Evolutionary conservation across 2,888 invertebrate genomes (phyloP), one percentile per base, ranked within the genome.

Genomic region (Tubulanus polymorphus): DNA sequence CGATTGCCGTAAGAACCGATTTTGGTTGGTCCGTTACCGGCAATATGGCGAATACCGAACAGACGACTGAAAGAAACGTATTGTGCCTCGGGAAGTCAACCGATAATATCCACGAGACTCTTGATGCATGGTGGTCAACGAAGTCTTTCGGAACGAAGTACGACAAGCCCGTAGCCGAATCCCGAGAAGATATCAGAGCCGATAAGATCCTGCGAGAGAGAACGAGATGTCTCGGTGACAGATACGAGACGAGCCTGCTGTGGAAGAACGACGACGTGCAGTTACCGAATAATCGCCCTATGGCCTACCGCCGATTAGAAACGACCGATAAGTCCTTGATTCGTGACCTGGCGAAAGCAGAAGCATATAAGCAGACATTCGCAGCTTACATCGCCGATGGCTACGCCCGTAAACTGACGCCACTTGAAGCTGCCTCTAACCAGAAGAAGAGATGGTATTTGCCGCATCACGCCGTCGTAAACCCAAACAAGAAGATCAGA

Each of bases 401-500:
- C 12, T 61, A 59, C 41, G 41, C 63, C 20, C 3, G 46, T n/a
- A 57, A 60, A 28, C 18, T 63, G 5, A 10, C 23, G 8, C 1
- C 18, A 15, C n/a, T 28, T 2, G 55, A 55, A 6, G 37, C 12
- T 1, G 27, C 52, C n/a, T 10, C 2, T 15, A 20, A 18, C n/a
- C 35, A 32, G 15, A 3, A 8, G n/a, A 29, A 20, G 2, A 32
- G 32, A 37, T 64, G 63, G 64, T 60, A 52, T 51, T 41, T 63
- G n/a, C 64, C 61, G 23, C 60, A 64, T 49, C 59, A 62, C 50
- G 54, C 62, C 12, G 56, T 63, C 15, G 46, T 56, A 3, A 41
- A 41, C 23, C 47, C 52, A 8, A 63, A 55, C 45, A 27, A 46
- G 2, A 63, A 60, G 52, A 52, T 56, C 10, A 27, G 64, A n/a